These are phyloP conservation scores for Actenoides lindsayi DNA, from an alignment of 2,113 vertebrate species.

Conservation along the genomic window DNA sequence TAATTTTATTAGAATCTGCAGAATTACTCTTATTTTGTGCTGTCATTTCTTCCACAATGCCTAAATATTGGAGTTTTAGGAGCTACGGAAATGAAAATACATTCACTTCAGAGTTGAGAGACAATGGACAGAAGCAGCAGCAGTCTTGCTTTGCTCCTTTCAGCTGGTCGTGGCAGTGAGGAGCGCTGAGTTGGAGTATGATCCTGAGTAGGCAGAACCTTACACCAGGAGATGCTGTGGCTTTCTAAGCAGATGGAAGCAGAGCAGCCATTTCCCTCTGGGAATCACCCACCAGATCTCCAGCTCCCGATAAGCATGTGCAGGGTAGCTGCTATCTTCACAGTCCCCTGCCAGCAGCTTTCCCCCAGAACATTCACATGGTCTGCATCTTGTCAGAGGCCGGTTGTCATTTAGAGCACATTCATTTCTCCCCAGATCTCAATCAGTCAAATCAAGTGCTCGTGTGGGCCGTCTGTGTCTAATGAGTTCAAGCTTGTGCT, in stretches of 20 bases:
- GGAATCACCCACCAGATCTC: neutral
- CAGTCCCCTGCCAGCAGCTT: neutral
- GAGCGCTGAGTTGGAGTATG: neutral
- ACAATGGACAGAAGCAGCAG: neutral
- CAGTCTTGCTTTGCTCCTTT: neutral
- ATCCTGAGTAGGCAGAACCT: neutral
- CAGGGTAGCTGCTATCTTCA: neutral
- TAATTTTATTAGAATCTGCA: neutral
- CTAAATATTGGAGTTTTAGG: neutral
- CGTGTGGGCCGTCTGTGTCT: neutral
- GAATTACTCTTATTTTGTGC: neutral
- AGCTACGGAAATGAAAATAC: neutral
- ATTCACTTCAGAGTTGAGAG: neutral
- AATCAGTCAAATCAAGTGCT: neutral
- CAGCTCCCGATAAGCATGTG: neutral
- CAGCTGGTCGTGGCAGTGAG: neutral
- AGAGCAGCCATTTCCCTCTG: neutral
- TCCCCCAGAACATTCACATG: accelerated
- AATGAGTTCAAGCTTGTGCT: neutral
- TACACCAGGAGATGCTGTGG: neutral
- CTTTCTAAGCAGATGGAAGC: neutral
- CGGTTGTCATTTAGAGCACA: neutral
- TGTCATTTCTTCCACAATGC: neutral
- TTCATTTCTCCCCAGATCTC: neutral
- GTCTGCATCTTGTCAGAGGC: neutral